A percentile compares a stretch with the other conserved stretches of the same genome.
Conservation (phyloP, 2,888 invertebrate genomes). For the Tenthredo mesomela region DNA sequence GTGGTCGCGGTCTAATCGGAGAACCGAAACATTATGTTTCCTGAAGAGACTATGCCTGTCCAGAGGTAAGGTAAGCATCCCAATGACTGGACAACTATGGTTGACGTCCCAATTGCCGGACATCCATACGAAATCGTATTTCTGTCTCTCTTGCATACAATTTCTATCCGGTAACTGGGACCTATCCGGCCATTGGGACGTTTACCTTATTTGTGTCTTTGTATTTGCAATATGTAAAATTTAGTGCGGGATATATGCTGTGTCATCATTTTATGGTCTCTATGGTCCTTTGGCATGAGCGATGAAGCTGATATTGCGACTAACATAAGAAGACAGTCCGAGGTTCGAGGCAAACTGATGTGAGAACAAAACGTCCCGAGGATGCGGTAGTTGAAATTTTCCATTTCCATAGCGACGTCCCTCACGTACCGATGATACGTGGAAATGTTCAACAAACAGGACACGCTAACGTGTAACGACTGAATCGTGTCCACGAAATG, state of each 20-base stretch:
- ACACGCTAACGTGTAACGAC: conserved; percentile 37
- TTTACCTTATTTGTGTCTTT: neutral
- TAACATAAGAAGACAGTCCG: conserved; percentile 24
- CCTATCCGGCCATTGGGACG: no score
- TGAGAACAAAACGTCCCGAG: neutral
- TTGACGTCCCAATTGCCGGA: no score
- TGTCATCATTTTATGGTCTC: neutral
- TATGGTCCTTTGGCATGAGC: neutral
- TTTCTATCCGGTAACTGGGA: no score
- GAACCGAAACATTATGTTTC: neutral
- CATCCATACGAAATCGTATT: no score
- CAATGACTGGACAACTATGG: no score
- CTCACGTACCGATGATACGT: conserved; percentile 42
- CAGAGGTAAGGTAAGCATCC: no score
- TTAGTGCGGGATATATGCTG: neutral
- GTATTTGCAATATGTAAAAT: neutral
- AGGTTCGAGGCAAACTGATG: neutral
- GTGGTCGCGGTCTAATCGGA: neutral
- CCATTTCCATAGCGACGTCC: conserved; percentile 34
- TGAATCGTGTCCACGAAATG: conserved; percentile 36
- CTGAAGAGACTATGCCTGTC: neutral
- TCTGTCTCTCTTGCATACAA: no score
- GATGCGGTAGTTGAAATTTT: conserved; percentile 28
- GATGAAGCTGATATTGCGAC: conserved; percentile 35
- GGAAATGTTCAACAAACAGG: conserved; percentile 38